phyloP scores from a whole-genome alignment of 1,140 invertebrate genomes.

The Cecropterus lyciades region DNA sequence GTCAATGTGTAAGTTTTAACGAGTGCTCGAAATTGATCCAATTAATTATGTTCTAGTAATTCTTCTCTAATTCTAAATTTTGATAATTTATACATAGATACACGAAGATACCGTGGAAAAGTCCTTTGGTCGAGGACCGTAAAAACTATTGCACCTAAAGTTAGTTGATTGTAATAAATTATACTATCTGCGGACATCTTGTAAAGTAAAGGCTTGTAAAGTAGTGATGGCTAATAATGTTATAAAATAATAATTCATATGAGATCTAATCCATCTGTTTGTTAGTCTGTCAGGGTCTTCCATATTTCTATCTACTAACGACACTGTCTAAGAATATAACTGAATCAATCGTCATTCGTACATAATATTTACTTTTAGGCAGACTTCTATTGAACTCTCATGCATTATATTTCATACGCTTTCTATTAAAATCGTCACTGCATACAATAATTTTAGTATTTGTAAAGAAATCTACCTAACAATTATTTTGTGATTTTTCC shows the following conservation, averaged over 20 bases:
- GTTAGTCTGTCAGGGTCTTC: constrained; percentile 26
- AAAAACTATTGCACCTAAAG: constrained; percentile 37
- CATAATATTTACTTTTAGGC: neutral
- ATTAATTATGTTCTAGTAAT: constrained; percentile 82
- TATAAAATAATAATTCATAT: neutral
- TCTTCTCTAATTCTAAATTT: constrained; percentile 80
- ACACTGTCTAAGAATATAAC: neutral
- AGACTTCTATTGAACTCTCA: too few species aligned
- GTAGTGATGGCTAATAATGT: constrained; percentile 24
- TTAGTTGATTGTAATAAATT: constrained; percentile 12
- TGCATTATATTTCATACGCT: neutral
- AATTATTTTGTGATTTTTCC: too few species aligned
- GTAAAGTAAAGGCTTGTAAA: constrained; percentile 14
- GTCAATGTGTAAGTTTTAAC: constrained; percentile 83
- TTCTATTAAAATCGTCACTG: neutral
- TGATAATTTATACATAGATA: constrained; percentile 79
- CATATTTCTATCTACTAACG: neutral
- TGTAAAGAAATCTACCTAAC: too few species aligned
- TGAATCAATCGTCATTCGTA: neutral
- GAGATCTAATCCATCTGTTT: constrained; percentile 32
- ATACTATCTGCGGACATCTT: constrained; percentile 13
- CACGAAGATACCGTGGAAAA: constrained; percentile 62
- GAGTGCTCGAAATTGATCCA: constrained; percentile 81
- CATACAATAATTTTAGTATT: too few species aligned
- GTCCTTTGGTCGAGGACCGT: constrained; percentile 39